A percentile compares a stretch with the other conserved stretches of the same genome.
Conservation (phyloP, 2,888 invertebrate species). For the Lissocephala sabroskyi region DNA sequence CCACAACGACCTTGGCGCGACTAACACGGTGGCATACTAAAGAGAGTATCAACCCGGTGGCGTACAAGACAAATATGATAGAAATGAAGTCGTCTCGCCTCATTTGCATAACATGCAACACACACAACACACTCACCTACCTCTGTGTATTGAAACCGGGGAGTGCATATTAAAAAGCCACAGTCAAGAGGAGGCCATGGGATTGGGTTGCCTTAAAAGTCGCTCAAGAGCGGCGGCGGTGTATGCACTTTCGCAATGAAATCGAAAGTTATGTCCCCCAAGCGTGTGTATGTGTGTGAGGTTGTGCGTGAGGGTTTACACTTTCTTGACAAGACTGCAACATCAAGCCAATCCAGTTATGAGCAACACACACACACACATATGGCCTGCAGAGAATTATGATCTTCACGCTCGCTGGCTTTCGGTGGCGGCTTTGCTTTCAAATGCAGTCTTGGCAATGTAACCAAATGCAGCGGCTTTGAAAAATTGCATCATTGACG, state of each 20-base stretch:
- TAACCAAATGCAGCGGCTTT: slow-evolving; percentile 45
- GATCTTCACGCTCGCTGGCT: slow-evolving; percentile 57
- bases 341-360: not conserved
- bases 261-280: slow-evolving; percentile 56
- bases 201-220: slow-evolving; percentile 36
- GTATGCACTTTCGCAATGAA: slow-evolving; percentile 65
- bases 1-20: slow-evolving; percentile 39
- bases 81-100: slow-evolving; percentile 6
- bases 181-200: slow-evolving; percentile 31
- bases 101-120: slow-evolving; percentile 32
- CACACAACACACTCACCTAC: no score
- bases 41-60: slow-evolving; percentile 1
- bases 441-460: slow-evolving; percentile 47
- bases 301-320: slow-evolving; percentile 30
- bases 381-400: slow-evolving; percentile 40
- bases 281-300: not conserved
- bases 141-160: no score
- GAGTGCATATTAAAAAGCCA: not conserved
- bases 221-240: slow-evolving; percentile 19
- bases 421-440: no score
- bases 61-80: slow-evolving; percentile 9
- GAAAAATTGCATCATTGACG: slow-evolving; percentile 35
- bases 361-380: slow-evolving; percentile 7
- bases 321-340: slow-evolving; percentile 35
- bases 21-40: slow-evolving; percentile 19